Conservation (phyloP, 2,888 invertebrate genomes). For the Watsonalla binaria region DNA sequence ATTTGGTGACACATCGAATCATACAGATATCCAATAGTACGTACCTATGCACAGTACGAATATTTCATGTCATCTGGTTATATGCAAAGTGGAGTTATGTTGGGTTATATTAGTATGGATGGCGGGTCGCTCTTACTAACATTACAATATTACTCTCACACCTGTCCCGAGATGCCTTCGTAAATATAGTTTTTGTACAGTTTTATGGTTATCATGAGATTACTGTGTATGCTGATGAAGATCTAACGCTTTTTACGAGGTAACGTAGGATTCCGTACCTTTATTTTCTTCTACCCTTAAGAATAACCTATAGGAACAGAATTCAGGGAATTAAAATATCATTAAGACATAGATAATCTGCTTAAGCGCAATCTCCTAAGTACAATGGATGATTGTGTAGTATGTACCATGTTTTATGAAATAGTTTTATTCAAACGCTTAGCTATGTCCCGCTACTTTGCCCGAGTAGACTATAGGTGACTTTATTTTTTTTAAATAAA, state of each 20-base stretch:
- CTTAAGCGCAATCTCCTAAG: too few species aligned
- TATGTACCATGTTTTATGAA: too few species aligned
- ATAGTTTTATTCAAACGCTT: too few species aligned
- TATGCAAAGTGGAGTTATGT: constrained; percentile 35
- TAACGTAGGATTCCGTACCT: not conserved
- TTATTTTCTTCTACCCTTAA: too few species aligned
- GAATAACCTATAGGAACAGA: too few species aligned
- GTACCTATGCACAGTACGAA: not conserved
- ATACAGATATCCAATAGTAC: constrained; percentile 8
- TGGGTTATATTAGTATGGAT: constrained; percentile 67
- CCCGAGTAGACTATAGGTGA: too few species aligned
- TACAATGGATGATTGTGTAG: too few species aligned
- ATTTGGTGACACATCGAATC: not conserved
- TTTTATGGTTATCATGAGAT: constrained; percentile 40
- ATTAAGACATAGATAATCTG: too few species aligned
- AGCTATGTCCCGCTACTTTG: too few species aligned
- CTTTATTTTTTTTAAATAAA: too few species aligned
- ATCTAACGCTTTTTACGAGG: constrained; percentile 17
- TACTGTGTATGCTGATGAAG: constrained; percentile 36
- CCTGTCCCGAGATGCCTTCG: constrained; percentile 55
- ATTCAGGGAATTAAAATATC: too few species aligned
- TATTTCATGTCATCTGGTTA: constrained; percentile 34
- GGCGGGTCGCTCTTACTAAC: constrained; percentile 60
- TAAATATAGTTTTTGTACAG: constrained; percentile 62
- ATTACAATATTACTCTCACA: constrained; percentile 71